A percentile compares a stretch with the other conserved stretches of the same genome.
phyloP scores from a whole-genome alignment of 2,797 vertebrate species.

The Emydoidea blandingii region DNA sequence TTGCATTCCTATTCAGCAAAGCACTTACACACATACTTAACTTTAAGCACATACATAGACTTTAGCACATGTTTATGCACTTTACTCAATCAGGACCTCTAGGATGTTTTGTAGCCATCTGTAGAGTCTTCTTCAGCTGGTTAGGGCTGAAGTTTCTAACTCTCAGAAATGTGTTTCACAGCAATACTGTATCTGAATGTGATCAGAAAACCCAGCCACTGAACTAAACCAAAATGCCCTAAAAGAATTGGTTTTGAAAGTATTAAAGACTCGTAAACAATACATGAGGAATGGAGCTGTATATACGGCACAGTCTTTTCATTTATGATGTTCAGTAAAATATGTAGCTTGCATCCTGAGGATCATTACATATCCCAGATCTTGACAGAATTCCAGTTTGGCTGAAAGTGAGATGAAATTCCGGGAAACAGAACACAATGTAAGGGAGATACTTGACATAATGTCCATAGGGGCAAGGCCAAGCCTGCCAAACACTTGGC shows the following conservation, averaged over 20 bases:
- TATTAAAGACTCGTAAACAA: conserved; percentile 22
- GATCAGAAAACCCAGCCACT: neutral
- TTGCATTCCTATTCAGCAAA: neutral
- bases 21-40: neutral
- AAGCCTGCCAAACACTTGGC: conserved; percentile 47
- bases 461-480: conserved; percentile 34
- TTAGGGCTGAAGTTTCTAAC: neutral
- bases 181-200: neutral
- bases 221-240: neutral
- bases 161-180: neutral
- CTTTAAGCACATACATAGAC: neutral
- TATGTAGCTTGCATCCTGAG: conserved; percentile 42
- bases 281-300: neutral
- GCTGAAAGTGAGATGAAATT: conserved; percentile 45
- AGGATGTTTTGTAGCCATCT: neutral
- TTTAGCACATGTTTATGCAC: neutral
- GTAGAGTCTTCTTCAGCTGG: neutral
- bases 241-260: conserved; percentile 36
- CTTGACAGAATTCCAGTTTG: conserved; percentile 65
- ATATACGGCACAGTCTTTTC: neutral
- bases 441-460: conserved; percentile 44
- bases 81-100: neutral
- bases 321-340: neutral
- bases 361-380: neutral
- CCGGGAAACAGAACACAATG: conserved; percentile 45